Evolutionary conservation across 2,888 invertebrate species (phyloP).

Genomic region (Spisula subtruncata): DNA sequence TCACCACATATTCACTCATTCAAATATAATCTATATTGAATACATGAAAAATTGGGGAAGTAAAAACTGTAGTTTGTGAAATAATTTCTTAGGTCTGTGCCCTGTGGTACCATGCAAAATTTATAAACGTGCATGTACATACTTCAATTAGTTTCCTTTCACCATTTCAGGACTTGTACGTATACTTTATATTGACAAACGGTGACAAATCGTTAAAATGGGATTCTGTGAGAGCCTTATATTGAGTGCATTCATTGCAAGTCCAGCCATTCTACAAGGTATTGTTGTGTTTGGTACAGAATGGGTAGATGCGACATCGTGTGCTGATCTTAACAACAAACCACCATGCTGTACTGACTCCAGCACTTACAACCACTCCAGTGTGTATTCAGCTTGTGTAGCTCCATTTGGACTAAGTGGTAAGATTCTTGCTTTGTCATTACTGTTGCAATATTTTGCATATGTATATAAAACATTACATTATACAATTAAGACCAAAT

Average conservation of each 20-base stretch:
- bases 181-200: background rate
- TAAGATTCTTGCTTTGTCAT: too few relatives aligned
- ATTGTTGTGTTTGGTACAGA: conserved; percentile 2
- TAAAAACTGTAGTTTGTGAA: too few relatives aligned
- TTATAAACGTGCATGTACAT: too few relatives aligned
- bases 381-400: background rate
- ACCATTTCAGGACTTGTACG: background rate
- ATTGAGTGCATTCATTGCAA: background rate
- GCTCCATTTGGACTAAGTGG: conserved; percentile 11
- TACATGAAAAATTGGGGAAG: too few relatives aligned
- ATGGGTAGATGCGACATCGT: background rate
- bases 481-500: too few relatives aligned
- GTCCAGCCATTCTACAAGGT: conserved; percentile 27
- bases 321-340: background rate
- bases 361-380: background rate
- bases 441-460: too few relatives aligned
- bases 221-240: background rate
- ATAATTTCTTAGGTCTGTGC: too few relatives aligned
- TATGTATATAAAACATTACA: too few relatives aligned
- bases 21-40: too few relatives aligned
- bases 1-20: too few relatives aligned
- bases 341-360: background rate
- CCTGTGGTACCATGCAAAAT: too few relatives aligned
- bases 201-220: background rate
- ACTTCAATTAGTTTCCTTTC: too few relatives aligned